Base-by-base conservation (phyloP, 1,140 invertebrate genomes). In the Lucilia sericata region DNA sequence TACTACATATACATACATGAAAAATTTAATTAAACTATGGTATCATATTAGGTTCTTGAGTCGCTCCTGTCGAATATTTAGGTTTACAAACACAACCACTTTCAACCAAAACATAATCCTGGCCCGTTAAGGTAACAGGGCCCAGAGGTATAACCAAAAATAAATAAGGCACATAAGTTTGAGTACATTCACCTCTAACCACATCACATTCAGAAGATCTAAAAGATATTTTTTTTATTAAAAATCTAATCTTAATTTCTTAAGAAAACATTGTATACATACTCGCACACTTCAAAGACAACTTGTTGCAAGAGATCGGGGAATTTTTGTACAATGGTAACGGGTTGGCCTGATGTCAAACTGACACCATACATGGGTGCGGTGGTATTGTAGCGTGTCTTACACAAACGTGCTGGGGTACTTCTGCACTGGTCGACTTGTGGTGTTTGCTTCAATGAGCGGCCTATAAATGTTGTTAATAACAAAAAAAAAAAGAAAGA, bases 261-360 rank as follows among this genome's bases (percentile, higher is more conserved):
- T 30, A 3, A 2, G 25, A 30, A 30, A 30, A 30, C 25, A 30
- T 2, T 30, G 1, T 30, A 30, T 30, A 93, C 93, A 93, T 85
- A 94, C 95, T 95, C 94, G 94, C 95, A 96, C 84, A 97, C 96
- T 92, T 98, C 96, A 88, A 97, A 98, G 75, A 98, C 96, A 75
- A 98, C 96, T 92, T 98, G 97, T 89, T 98, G 97, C 49, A 98
- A 91, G n/a, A 98, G 92, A 92, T 98, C 96, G 4, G 97, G 97
- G 88, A 98, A 98, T 91, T 98, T 98, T 92, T 98, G 97, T 30
- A 98, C 97, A 86, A 98, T 98, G 47, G 97, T 97, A 82, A 98
- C 96, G 2, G 96, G 96, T 90, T 97, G 96, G 13, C 97, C 97
- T 25, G 96, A 97, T 4, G 97, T 98, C 8, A 98, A 92, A 30